Evolutionary conservation across 2,113 vertebrate species (phyloP).

Genomic region (Scopus umbretta): DNA sequence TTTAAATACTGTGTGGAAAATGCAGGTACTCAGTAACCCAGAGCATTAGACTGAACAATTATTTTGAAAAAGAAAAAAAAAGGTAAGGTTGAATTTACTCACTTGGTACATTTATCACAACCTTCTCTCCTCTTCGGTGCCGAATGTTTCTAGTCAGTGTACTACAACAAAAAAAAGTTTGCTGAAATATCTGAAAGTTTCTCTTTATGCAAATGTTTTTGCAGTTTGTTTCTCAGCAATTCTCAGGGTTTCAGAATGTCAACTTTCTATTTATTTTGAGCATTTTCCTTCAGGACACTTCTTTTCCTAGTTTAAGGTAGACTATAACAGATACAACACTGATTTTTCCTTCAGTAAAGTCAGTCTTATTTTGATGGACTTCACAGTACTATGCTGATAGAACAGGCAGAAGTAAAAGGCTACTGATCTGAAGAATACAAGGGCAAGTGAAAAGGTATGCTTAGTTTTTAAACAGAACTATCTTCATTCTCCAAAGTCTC

Average conservation of each 20-base stretch:
- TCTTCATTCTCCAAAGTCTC: neutral
- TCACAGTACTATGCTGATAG: neutral
- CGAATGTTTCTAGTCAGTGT: constrained; percentile 95
- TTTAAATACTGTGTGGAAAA: constrained; percentile 84
- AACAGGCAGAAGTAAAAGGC: neutral
- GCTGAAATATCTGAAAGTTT: neutral
- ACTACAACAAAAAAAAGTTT: constrained; percentile 67
- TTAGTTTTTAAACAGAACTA: neutral
- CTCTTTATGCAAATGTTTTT: neutral
- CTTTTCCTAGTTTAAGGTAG: neutral
- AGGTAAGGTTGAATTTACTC: constrained; percentile 57
- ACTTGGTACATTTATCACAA: constrained; percentile 97
- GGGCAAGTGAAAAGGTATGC: neutral
- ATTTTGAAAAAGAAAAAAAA: neutral
- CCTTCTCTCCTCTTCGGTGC: constrained; percentile 93
- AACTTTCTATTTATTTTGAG: neutral
- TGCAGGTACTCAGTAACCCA: neutral
- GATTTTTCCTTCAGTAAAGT: neutral
- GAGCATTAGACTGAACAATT: neutral
- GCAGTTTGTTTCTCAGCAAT: neutral
- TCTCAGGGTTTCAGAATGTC: neutral
- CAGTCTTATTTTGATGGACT: neutral
- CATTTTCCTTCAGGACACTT: neutral
- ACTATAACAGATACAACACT: neutral
- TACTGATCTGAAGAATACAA: neutral